Evolutionary conservation across 2,797 vertebrate species (phyloP), one percentile per base, ranked within the genome.

Genomic region (Peromyscus eremicus): DNA sequence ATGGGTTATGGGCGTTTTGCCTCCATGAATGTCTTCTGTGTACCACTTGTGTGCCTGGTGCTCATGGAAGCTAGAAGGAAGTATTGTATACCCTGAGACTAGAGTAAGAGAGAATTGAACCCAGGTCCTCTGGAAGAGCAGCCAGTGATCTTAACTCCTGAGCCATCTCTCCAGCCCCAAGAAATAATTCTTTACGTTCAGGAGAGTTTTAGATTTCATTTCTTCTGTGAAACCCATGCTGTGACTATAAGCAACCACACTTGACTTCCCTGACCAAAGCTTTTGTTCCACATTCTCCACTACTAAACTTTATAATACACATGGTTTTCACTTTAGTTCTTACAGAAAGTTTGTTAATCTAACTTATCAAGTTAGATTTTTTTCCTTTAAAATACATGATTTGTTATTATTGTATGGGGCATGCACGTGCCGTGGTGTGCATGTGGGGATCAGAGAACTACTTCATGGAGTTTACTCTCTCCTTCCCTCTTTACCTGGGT

Each of bases 331-430:
- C 25, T 55, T 60, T 83, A 76, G 84, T 43, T 87, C 29, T 16
- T n/a, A 11, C 75, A 92, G 85, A 83, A 92, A 70, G 46, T 82
- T 87, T 87, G 21, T 13, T 73, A 87, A 40, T 55, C 82, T 92
- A 75, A 43, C 32, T 71, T 32, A 76, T 34, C 37, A 70, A 94
- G 12, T 37, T 37, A 9, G 17, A 84, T 12, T 49, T 21, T 46
- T 71, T 46, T 6, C 37, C 8, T 62, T 64, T 83, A 43, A 32
- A 43, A 17, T 82, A 60, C 40, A 29, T 19, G 29, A 62, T 64
- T 83, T 34, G 29, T 52, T 73, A 73, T 40, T 73, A 40, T 40
- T 55, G n/a, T 32, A 9, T 43, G 60, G 16, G 81, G 23, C 57
- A 64, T 12, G 9, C 16, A 43, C 1, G 16, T 43, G 81, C 60